Percentiles rank a stretch among this genome's conserved stretches.
Conservation (phyloP, 2,888 invertebrate species). For the Parapristionchus giblindavisi region DNA sequence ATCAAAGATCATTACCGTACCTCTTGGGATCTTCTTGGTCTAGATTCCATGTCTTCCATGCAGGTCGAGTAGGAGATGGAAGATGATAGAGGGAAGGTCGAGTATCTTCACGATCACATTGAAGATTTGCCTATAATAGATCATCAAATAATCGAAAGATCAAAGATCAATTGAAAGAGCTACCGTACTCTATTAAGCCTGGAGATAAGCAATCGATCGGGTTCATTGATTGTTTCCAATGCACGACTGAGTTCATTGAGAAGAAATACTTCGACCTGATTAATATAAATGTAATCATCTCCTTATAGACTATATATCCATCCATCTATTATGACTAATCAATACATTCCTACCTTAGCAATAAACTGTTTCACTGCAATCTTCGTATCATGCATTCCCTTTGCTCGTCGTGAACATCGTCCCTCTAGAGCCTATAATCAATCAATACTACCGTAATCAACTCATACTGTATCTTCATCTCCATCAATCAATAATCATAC, state of each 20-base stretch:
- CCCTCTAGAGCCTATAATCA: conserved; percentile 54
- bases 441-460: neutral
- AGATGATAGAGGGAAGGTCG: conserved; percentile 55
- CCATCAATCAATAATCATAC: neutral
- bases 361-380: conserved; percentile 56
- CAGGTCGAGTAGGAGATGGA: conserved; percentile 56
- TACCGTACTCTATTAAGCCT: conserved; percentile 47
- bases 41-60: conserved; percentile 58
- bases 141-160: neutral
- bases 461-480: neutral
- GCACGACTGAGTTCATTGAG: conserved; percentile 53
- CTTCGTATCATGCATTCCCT: conserved; percentile 56
- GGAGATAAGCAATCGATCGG: conserved; percentile 53
- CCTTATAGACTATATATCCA: no score
- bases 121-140: conserved; percentile 15
- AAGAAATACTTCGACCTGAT: conserved; percentile 54
- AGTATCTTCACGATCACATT: conserved; percentile 41
- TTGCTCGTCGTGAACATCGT: conserved; percentile 53
- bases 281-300: no score
- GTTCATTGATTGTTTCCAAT: conserved; percentile 54
- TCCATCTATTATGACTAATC: neutral
- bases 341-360: conserved; percentile 44
- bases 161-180: neutral
- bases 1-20: neutral
- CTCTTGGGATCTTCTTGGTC: conserved; percentile 42